Conservation (phyloP, 2,888 invertebrate genomes). For the Pilophorus perplexus region DNA sequence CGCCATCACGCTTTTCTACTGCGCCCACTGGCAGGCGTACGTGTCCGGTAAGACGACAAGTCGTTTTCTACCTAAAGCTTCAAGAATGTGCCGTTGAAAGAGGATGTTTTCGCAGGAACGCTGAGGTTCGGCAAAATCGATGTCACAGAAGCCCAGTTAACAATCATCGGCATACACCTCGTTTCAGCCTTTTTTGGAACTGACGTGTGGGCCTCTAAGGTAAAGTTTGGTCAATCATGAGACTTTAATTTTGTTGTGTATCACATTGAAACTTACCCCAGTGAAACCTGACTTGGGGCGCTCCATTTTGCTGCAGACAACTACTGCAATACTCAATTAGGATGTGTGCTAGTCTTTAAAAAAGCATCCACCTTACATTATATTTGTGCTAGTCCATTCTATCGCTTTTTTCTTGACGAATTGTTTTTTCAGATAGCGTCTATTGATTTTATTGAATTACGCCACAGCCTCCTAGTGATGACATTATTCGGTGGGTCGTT, state of each 20-base stretch:
- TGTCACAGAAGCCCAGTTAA: conserved; percentile 97
- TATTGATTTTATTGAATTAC: conserved; percentile 57
- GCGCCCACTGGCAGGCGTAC: conserved; percentile 99
- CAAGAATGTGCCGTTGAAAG: too few species aligned
- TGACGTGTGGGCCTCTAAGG: conserved; percentile 78
- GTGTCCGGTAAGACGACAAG: conserved; percentile 69
- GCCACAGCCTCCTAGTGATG: conserved; percentile 72
- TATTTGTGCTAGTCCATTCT: too few species aligned
- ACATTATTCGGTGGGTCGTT: conserved; percentile 70
- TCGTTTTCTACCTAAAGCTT: neutral
- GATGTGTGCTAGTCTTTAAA: too few species aligned
- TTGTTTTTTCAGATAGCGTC: conserved; percentile 46
- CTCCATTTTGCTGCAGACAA: neutral
- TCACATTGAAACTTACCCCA: neutral
- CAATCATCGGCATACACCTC: conserved; percentile 84
- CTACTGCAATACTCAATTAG: too few species aligned
- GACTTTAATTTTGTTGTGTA: neutral
- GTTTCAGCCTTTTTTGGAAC: conserved; percentile 85
- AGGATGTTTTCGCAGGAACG: conserved; percentile 65
- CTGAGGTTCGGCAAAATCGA: conserved; percentile 87
- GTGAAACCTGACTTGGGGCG: neutral
- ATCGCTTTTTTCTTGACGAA: conserved; percentile 29
- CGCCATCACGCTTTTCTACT: conserved; percentile 94
- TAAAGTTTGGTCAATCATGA: conserved; percentile 50
- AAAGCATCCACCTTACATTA: too few species aligned